Evolutionary conservation across 1,140 invertebrate genomes (phyloP).

Genomic region (Argopecten irradians): DNA sequence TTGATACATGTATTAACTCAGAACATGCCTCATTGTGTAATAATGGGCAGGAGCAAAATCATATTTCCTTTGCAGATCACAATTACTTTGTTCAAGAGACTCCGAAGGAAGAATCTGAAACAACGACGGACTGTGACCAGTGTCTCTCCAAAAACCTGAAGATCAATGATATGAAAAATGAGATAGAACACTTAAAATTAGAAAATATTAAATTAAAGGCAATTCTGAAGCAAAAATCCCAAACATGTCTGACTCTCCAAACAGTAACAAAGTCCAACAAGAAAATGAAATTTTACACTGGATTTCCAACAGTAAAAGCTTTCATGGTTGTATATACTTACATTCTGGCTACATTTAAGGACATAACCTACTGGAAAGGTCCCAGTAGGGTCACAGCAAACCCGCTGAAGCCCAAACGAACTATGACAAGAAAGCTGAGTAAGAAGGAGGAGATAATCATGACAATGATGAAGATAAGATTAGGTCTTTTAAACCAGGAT

Average conservation of each 20-base stretch:
- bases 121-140: no score
- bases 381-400: constrained; percentile 1
- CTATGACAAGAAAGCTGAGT: neutral
- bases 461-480: constrained; percentile 36
- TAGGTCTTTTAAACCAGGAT: constrained; percentile 36
- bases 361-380: constrained; percentile 26
- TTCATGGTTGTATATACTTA: neutral
- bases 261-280: neutral
- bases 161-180: no score
- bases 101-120: no score
- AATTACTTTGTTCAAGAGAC: no score
- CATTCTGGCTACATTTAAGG: neutral
- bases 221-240: no score
- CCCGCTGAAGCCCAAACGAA: neutral
- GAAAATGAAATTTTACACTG: constrained; percentile 25
- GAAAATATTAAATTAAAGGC: no score
- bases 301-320: neutral
- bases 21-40: no score
- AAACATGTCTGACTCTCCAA: no score
- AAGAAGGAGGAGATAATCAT: constrained; percentile 37
- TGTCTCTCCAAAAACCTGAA: neutral
- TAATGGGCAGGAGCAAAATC: no score
- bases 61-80: no score
- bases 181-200: no score
- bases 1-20: no score